phyloP scores from a whole-genome alignment of 2,888 invertebrate species.

The Epistrophella euchroma region DNA sequence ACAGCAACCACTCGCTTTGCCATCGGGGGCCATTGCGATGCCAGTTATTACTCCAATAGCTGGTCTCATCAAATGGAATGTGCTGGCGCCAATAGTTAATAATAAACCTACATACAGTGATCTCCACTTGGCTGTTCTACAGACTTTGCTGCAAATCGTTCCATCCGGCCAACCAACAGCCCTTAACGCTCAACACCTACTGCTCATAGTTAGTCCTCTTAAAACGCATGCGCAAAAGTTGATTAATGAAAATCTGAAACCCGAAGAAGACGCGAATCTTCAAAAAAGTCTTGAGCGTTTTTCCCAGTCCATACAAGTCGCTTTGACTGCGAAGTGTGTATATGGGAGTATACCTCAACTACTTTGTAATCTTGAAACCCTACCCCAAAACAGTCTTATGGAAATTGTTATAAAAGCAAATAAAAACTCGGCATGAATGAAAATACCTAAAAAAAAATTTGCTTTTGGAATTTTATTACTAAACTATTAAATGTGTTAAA shows the following conservation, averaged over 20 bases:
- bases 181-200: conserved; percentile 87
- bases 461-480: neutral
- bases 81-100: conserved; percentile 87
- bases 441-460: neutral
- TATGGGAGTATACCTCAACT: conserved; percentile 91
- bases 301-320: conserved; percentile 93
- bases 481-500: too few relatives aligned
- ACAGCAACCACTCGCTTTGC: conserved; percentile 87
- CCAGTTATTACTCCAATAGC: conserved; percentile 92
- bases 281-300: conserved; percentile 89
- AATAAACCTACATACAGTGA: conserved; percentile 85
- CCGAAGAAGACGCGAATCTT: conserved; percentile 83
- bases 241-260: conserved; percentile 81
- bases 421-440: conserved; percentile 80
- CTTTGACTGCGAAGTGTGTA: conserved; percentile 90
- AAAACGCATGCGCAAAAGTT: conserved; percentile 84
- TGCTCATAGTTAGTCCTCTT: conserved; percentile 84
- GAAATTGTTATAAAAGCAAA: conserved; percentile 87
- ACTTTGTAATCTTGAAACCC: conserved; percentile 86
- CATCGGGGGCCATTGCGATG: conserved; percentile 92
- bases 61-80: conserved; percentile 91
- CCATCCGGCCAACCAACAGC: conserved; percentile 86
- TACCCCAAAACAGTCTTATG: conserved; percentile 88
- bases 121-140: conserved; percentile 88
- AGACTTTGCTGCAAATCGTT: conserved; percentile 86